Evolutionary conservation across 1,140 invertebrate genomes (phyloP).

Genomic region (Araneus ventricosus): DNA sequence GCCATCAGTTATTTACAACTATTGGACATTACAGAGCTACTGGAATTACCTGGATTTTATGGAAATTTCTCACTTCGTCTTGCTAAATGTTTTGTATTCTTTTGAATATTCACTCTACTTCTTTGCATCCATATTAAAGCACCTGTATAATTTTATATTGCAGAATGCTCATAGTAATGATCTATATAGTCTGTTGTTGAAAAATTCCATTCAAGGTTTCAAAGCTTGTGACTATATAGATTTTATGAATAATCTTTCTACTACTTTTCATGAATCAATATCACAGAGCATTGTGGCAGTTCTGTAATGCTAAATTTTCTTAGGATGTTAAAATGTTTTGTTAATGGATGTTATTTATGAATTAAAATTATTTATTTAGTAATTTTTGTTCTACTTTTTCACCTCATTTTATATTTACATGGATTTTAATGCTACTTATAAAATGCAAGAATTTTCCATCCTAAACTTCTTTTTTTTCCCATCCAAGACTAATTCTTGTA

Average conservation of each 20-base stretch:
- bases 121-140: conserved; percentile 60
- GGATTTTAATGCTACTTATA: no score
- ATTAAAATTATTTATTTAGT: conserved; percentile 11
- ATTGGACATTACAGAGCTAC: conserved; percentile 64
- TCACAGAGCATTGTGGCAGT: not conserved
- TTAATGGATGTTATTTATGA: not conserved
- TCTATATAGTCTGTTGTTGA: not conserved
- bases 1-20: conserved; percentile 55
- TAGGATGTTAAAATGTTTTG: not conserved
- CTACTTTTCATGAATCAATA: conserved; percentile 7
- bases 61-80: conserved; percentile 53
- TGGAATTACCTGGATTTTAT: conserved; percentile 72
- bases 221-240: conserved; percentile 31
- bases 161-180: conserved; percentile 41
- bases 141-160: conserved; percentile 47
- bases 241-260: conserved; percentile 45
- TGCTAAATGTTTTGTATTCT: conserved; percentile 39
- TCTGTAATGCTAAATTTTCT: not conserved
- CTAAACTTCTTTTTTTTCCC: no score
- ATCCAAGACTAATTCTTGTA: no score
- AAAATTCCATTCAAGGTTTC: conserved; percentile 28
- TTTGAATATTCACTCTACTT: conserved; percentile 63
- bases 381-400: no score
- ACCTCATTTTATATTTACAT: no score
- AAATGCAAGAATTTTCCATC: no score